These are phyloP conservation scores for Moxostoma hubbsi DNA, from an alignment of 2,797 vertebrate species.

Conservation along the genomic window DNA sequence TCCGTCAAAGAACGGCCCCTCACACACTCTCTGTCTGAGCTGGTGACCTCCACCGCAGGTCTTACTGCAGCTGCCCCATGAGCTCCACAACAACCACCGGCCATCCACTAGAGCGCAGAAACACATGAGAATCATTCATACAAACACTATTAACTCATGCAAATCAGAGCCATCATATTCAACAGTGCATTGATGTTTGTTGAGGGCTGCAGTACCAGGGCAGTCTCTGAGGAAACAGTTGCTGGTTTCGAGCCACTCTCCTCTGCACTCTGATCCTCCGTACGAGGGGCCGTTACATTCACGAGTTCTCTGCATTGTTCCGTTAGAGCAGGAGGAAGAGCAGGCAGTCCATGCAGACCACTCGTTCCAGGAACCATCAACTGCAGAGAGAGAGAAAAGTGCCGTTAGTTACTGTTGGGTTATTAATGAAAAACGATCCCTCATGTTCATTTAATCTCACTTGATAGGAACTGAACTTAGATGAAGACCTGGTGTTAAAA, in stretches of 20 bases:
- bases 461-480: too few relatives aligned
- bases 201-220: constrained; percentile 78
- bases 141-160: neutral
- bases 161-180: neutral
- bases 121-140: neutral
- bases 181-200: too few relatives aligned
- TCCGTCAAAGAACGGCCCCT: constrained; percentile 91
- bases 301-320: constrained; percentile 90
- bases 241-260: constrained; percentile 87
- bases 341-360: constrained; percentile 94
- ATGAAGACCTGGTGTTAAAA: constrained; percentile 56
- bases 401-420: constrained; percentile 78
- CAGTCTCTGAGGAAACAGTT: constrained; percentile 94
- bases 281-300: constrained; percentile 98
- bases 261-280: constrained; percentile 94
- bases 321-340: constrained; percentile 92
- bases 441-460: neutral
- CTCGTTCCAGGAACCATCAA: constrained; percentile 97
- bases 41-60: constrained; percentile 91
- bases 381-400: constrained; percentile 69
- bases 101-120: constrained; percentile 84
- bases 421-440: neutral
- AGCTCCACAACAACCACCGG: constrained; percentile 90
- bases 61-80: constrained; percentile 89
- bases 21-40: constrained; percentile 87